phyloP scores from a whole-genome alignment of 1,140 invertebrate species.

The Drosophila pectinifera region DNA sequence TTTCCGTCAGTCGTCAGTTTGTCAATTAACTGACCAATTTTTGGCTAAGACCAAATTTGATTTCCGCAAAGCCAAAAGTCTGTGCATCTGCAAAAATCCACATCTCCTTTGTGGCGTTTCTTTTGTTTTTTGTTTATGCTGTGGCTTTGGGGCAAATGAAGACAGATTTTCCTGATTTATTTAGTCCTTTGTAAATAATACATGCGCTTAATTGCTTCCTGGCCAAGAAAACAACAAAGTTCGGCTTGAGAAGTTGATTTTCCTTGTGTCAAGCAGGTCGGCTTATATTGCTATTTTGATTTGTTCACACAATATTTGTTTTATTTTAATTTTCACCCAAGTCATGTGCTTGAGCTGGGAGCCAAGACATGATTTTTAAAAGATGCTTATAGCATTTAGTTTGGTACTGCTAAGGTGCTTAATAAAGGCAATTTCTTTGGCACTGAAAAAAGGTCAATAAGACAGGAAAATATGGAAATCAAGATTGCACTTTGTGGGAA shows the following conservation, averaged over 20 bases:
- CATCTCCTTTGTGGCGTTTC: not conserved
- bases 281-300: conserved; percentile 3
- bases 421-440: not conserved
- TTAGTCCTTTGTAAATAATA: conserved; percentile 33
- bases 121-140: not conserved
- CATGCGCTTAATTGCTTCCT: conserved; percentile 25
- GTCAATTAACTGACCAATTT: conserved; percentile 33
- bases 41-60: conserved; percentile 23
- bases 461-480: not conserved
- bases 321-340: conserved; percentile 6
- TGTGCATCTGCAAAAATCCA: not conserved
- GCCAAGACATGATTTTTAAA: too few species aligned
- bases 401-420: too few species aligned
- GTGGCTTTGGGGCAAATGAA: conserved; percentile 18
- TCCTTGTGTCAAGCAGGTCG: conserved; percentile 1
- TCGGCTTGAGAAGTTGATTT: not conserved
- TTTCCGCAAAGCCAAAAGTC: conserved; percentile 23
- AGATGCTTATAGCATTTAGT: too few species aligned
- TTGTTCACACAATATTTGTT: conserved; percentile 19
- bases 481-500: not conserved
- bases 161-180: conserved; percentile 21
- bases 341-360: not conserved
- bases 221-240: not conserved
- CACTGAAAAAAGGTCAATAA: not conserved
- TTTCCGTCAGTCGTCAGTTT: not conserved